Conservation (phyloP, 2,888 invertebrate genomes). For the Muschampia plurimacula region DNA sequence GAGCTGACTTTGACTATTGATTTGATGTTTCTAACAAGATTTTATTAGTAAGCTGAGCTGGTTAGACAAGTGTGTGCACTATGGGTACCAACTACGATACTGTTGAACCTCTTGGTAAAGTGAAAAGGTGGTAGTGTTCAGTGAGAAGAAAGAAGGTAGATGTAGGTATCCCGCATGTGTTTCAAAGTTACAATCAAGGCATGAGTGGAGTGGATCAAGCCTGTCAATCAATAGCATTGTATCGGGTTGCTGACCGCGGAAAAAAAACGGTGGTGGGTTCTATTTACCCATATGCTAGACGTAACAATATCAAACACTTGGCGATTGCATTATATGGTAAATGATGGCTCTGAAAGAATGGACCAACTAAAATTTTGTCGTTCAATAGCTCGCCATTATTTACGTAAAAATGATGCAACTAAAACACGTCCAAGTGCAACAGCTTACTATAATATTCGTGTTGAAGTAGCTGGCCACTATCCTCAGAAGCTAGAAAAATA, state of each 20-base stretch:
- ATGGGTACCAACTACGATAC: too few species aligned
- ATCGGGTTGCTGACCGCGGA: conserved; percentile 43
- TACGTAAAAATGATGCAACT: conserved; percentile 11
- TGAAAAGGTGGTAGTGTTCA: conserved; percentile 46
- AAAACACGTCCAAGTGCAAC: not conserved
- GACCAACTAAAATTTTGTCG: conserved; percentile 44
- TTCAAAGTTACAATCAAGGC: conserved; percentile 47
- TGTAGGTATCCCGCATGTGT: conserved; percentile 47
- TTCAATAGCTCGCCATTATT: conserved; percentile 43
- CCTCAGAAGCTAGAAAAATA: conserved; percentile 44
- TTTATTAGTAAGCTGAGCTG: too few species aligned
- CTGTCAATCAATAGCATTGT: conserved; percentile 47
- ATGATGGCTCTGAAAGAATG: conserved; percentile 38
- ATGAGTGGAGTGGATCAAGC: conserved; percentile 50
- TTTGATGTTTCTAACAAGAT: too few species aligned
- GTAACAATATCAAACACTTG: conserved; percentile 49
- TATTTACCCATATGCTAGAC: conserved; percentile 49
- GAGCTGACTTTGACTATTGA: too few species aligned
- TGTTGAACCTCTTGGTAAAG: conserved; percentile 42
- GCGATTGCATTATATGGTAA: conserved; percentile 45
- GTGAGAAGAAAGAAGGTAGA: conserved; percentile 45
- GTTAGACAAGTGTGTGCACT: too few species aligned
- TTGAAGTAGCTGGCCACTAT: conserved; percentile 40
- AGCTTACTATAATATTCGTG: conserved; percentile 1
- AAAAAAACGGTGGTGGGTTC: conserved; percentile 51